Percentiles rank a stretch among this genome's conserved stretches.
Conservation (phyloP, 2,113 vertebrate species). For the Ciconia maguari region DNA sequence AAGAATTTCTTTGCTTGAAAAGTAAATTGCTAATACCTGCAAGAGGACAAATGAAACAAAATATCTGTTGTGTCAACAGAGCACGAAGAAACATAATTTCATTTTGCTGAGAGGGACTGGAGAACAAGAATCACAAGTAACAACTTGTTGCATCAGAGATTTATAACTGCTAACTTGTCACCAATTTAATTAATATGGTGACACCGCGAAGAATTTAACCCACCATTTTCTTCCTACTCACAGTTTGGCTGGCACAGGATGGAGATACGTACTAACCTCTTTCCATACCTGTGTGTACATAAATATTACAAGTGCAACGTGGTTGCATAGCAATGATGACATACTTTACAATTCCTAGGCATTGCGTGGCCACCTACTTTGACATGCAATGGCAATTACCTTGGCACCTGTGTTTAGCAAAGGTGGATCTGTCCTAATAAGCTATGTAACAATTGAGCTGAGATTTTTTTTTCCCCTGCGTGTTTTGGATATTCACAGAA, state of each 20-base stretch:
- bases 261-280: rapidly evolving
- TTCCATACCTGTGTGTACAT: not conserved
- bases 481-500: not conserved
- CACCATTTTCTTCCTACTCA: not conserved
- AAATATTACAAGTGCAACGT: not conserved
- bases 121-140: not conserved
- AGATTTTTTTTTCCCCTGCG: not conserved
- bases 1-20: not conserved
- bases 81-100: not conserved
- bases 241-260: not conserved
- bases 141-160: not conserved
- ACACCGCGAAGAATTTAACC: not conserved
- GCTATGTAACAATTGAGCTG: not conserved
- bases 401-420: not conserved
- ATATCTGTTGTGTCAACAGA: not conserved
- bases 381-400: not conserved
- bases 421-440: not conserved
- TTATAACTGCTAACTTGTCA: not conserved
- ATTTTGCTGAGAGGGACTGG: not conserved
- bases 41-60: not conserved
- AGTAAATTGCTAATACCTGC: not conserved
- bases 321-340: not conserved
- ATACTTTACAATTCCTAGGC: not conserved
- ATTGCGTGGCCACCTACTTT: not conserved
- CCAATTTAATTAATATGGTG: not conserved